Evolutionary conservation across 2,888 invertebrate genomes (phyloP), one percentile per base, ranked within the genome.

Genomic region (Allophyes oxyacanthae): DNA sequence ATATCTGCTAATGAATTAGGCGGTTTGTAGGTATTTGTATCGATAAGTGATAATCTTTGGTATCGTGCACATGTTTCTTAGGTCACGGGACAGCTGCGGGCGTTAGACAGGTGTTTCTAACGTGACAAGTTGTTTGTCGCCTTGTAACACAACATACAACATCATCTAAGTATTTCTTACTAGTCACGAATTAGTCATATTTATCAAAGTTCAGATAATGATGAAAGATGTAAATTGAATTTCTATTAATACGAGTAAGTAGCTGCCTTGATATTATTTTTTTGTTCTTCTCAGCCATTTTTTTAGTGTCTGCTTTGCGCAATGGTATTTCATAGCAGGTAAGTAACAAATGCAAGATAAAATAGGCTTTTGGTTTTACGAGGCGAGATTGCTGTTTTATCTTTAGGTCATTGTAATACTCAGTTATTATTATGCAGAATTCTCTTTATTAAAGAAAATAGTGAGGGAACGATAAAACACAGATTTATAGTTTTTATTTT

Each of bases 21-120:
- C 65, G 60, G 70, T 70, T 69, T 66, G 70, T 77, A 65, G 54
- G 52, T 72, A 54, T 71, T 66, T 46, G 54, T 58, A 28, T 67
- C 41, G 58, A 61, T 69, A 72, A 66, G 62, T 73, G 75, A 81
- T 79, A 77, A 64, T 69, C 70, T 68, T 70, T 75, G 65, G 66
- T 69, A 71, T 67, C 65, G 70, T 55, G 78, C 78, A 80, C 78
- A 82, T 80, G 79, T 67, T 75, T 67, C 73, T 57, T 64, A 78
- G 81, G 81, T 86, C 85, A 83, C 77, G 56, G 61, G 72, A 74
- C 91, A 91, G 89, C 87, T 85, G 85, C 77, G 54, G 72, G 64
- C 72, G 83, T 90, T 92, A 89, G 90, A 88, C 92, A 93, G 92
- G 91, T 92, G 92, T 63, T 68, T 86, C 89, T 92, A 90, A 88